Conservation (phyloP, 2,113 vertebrate species). For the Oncorhynchus tshawytscha region DNA sequence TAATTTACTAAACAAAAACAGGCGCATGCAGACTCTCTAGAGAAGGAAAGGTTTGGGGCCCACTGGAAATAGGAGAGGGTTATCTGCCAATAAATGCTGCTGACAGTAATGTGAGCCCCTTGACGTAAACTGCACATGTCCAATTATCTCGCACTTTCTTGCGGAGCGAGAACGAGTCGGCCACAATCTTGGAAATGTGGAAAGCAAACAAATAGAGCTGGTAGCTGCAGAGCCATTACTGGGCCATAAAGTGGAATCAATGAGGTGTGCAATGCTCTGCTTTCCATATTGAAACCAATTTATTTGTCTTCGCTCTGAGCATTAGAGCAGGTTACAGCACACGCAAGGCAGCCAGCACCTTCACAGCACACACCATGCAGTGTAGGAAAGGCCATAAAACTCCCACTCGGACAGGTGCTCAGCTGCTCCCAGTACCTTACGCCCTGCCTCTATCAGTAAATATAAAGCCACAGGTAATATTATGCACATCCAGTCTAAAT, state of each 20-base stretch:
- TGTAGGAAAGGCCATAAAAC: not conserved
- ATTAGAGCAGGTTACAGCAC: conserved; percentile 28
- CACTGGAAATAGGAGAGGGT: conserved; percentile 6
- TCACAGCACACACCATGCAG: conserved; percentile 13
- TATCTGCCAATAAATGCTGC: conserved; percentile 11
- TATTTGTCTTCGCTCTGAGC: conserved; percentile 46
- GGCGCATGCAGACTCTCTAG: not conserved
- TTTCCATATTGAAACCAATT: conserved; percentile 61
- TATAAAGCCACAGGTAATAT: not conserved
- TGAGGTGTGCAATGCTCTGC: conserved; percentile 56
- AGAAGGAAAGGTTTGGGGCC: not conserved
- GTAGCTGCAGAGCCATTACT: conserved; percentile 51
- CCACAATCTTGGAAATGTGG: conserved; percentile 54
- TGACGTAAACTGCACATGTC: conserved; percentile 23
- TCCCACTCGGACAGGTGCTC: too few relatives aligned
- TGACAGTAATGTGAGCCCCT: conserved; percentile 34
- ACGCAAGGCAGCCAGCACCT: too few relatives aligned
- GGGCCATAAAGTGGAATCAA: conserved; percentile 65
- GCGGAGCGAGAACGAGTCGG: conserved; percentile 30
- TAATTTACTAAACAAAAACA: not conserved
- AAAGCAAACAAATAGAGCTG: conserved; percentile 60
- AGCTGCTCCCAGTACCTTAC: not conserved
- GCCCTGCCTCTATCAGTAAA: not conserved
- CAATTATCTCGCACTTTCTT: conserved; percentile 28
- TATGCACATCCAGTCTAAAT: not conserved